These are phyloP conservation scores for Xenus cinereus DNA, from an alignment of 2,113 vertebrate species.

Conservation along the genomic window DNA sequence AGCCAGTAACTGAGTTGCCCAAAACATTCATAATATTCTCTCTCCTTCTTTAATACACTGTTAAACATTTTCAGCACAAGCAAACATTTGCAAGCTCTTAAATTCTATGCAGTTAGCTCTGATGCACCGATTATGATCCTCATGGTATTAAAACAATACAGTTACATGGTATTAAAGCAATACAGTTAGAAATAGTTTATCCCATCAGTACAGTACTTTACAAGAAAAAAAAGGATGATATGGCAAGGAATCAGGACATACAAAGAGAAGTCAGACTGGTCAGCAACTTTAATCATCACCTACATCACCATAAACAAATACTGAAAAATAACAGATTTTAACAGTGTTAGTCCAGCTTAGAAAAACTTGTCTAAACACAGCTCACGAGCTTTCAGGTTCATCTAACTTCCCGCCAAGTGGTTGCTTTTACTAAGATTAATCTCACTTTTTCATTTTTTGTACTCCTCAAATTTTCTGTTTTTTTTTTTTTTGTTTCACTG, in stretches of 20 bases:
- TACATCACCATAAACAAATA: neutral
- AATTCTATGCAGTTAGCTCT: neutral
- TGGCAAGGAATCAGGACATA: neutral
- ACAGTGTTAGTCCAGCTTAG: neutral
- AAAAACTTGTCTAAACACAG: neutral
- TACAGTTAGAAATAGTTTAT: neutral
- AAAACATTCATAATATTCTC: neutral
- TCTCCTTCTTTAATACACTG: neutral
- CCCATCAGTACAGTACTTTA: neutral
- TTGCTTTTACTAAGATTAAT: neutral
- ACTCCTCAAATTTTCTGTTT: neutral
- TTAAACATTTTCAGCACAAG: neutral
- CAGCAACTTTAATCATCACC: neutral
- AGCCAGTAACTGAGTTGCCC: neutral
- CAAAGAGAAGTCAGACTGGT: neutral
- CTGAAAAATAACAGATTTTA: neutral
- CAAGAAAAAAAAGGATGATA: neutral
- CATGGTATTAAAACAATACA: neutral
- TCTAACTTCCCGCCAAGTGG: neutral
- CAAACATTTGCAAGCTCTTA: neutral
- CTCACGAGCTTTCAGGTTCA: neutral
- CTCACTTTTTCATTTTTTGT: neutral
- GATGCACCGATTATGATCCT: neutral
- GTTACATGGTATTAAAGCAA: neutral
- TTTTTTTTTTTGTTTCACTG: rapidly evolving